Evolutionary conservation across 1,140 invertebrate genomes (phyloP).

Genomic region (Pectinophora gossypiella): DNA sequence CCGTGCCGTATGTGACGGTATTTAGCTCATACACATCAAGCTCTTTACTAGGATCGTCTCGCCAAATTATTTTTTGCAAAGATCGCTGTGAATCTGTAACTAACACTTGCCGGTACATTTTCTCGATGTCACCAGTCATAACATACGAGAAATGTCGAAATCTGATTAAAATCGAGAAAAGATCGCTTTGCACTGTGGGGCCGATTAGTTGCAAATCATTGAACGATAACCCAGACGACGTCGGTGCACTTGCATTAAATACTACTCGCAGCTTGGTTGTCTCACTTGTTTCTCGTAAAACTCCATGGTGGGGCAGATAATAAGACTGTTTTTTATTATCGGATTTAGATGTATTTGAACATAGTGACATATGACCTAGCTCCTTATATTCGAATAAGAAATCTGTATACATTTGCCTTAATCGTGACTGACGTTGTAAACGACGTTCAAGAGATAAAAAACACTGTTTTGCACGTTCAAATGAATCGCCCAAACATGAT

Average conservation of each 20-base stretch:
- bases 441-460: slow-evolving; percentile 8
- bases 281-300: no score
- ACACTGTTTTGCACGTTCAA: slow-evolving; percentile 2
- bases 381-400: slow-evolving; percentile 42
- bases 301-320: no score
- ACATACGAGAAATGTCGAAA: no score
- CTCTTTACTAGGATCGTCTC: neutral
- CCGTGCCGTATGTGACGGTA: neutral
- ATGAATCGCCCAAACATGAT: slow-evolving; percentile 7
- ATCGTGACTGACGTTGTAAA: slow-evolving; percentile 1
- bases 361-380: slow-evolving; percentile 40
- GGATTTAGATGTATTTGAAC: neutral
- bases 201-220: no score
- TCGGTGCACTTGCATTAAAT: no score
- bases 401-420: slow-evolving; percentile 22
- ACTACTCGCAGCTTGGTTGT: no score
- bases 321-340: neutral
- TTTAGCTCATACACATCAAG: neutral
- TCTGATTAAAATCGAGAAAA: no score
- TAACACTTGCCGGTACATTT: neutral
- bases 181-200: no score
- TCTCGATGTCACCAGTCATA: neutral
- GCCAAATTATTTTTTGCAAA: neutral
- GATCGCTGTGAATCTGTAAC: neutral
- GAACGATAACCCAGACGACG: no score